A percentile compares a stretch with the other conserved stretches of the same genome.
phyloP scores from a whole-genome alignment of 1,140 invertebrate genomes.

The Geopemphigus sp. region DNA sequence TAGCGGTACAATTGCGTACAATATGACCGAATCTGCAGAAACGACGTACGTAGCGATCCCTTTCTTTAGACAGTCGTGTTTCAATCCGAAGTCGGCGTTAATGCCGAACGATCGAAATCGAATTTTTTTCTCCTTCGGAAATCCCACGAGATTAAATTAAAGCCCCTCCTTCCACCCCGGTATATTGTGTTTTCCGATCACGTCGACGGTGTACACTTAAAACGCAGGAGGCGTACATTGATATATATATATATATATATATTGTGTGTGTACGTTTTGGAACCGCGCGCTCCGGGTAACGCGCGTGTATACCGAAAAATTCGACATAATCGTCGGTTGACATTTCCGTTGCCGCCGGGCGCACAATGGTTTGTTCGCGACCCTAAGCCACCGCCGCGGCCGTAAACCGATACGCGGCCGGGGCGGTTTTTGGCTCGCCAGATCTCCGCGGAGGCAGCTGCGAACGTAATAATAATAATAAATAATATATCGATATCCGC shows the following conservation, averaged over 20 bases:
- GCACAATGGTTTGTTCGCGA: constrained; percentile 9
- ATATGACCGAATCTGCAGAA: too few species aligned
- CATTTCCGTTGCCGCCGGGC: constrained; percentile 37
- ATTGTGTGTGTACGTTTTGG: background rate
- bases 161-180: too few species aligned
- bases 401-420: constrained; percentile 44
- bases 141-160: constrained; percentile 34
- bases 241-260: background rate
- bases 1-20: too few species aligned
- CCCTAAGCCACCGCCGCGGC: background rate
- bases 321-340: constrained; percentile 49
- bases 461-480: constrained; percentile 22
- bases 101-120: background rate
- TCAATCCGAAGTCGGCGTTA: background rate
- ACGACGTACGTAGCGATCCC: background rate
- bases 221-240: background rate
- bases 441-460: constrained; percentile 17
- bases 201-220: background rate
- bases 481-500: constrained; percentile 47
- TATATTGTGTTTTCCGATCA: background rate
- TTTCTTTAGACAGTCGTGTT: background rate
- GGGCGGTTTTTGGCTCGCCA: constrained; percentile 46
- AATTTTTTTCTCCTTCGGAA: background rate
- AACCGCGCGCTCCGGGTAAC: background rate
- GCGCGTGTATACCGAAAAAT: constrained; percentile 41